A percentile compares a stretch with the other conserved stretches of the same genome.
Conservation (phyloP, 2,888 invertebrate genomes). For the Fragum sueziense region DNA sequence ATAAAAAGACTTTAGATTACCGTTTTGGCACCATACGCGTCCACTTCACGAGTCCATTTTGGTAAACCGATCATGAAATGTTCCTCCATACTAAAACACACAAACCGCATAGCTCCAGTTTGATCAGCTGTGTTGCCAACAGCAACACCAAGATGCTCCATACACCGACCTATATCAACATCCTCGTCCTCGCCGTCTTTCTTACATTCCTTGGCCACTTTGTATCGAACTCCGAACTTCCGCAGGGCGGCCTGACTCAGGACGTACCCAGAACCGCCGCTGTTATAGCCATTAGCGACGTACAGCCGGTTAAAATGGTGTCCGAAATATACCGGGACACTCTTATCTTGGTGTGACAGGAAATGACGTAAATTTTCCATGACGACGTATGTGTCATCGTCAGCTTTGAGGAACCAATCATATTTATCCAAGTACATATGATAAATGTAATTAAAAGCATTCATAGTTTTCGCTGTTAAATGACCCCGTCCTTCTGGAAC, state of each 20-base stretch:
- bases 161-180: slow-evolving; percentile 76
- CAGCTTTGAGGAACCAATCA: slow-evolving; percentile 96
- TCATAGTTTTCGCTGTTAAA: slow-evolving; percentile 98
- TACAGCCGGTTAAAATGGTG: slow-evolving; percentile 64
- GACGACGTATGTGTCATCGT: slow-evolving; percentile 86
- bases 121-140: slow-evolving; percentile 73
- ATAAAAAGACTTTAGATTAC: slow-evolving; percentile 58
- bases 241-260: slow-evolving; percentile 90
- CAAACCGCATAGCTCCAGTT: slow-evolving; percentile 75
- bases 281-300: slow-evolving; percentile 81
- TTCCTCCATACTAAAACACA: slow-evolving; percentile 75
- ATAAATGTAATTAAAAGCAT: slow-evolving; percentile 93
- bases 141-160: slow-evolving; percentile 75
- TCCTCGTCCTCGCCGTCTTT: slow-evolving; percentile 78
- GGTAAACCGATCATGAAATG: slow-evolving; percentile 76
- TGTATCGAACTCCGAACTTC: slow-evolving; percentile 86
- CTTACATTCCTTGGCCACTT: slow-evolving; percentile 50
- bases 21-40: slow-evolving; percentile 73
- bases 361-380: slow-evolving; percentile 90
- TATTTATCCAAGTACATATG: slow-evolving; percentile 90
- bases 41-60: slow-evolving; percentile 75
- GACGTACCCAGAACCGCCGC: slow-evolving; percentile 89
- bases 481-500: slow-evolving; percentile 88
- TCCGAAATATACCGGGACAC: slow-evolving; percentile 90
- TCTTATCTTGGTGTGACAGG: slow-evolving; percentile 86